Conservation (phyloP, 1,140 invertebrate species). For the Piezodorus guildinii region DNA sequence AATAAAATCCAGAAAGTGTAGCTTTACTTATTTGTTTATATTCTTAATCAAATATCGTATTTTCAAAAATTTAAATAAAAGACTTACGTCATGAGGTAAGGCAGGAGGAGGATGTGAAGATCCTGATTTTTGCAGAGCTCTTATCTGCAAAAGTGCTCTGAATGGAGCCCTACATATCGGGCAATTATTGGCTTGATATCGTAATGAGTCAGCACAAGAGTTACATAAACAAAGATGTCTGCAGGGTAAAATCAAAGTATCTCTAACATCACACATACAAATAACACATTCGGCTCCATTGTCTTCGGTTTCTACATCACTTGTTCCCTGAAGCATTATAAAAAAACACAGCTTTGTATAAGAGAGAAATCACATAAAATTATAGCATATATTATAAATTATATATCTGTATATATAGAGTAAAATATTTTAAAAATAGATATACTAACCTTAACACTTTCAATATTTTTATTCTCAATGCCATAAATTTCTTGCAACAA, state of each 20-base stretch:
- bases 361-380: no score
- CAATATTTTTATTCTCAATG: conserved; percentile 94
- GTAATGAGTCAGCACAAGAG: conserved; percentile 88
- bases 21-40: no score
- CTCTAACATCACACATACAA: conserved; percentile 94
- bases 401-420: no score
- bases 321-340: conserved; percentile 37
- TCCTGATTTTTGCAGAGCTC: conserved; percentile 75
- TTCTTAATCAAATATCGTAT: no score
- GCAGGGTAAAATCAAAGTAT: conserved; percentile 96
- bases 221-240: conserved; percentile 96
- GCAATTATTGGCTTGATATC: conserved; percentile 96
- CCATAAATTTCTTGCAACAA: conserved; percentile 98
- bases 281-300: conserved; percentile 98
- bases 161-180: conserved; percentile 97
- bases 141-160: conserved; percentile 87
- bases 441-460: conserved; percentile 48
- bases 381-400: no score
- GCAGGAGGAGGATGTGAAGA: conserved; percentile 39
- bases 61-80: no score
- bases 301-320: conserved; percentile 87
- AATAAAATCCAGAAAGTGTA: no score
- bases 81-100: conserved; percentile 38
- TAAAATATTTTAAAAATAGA: neutral
- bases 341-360: no score